These are phyloP conservation scores for Achlya flavicornis DNA, from an alignment of 2,888 invertebrate genomes.

Conservation along the genomic window DNA sequence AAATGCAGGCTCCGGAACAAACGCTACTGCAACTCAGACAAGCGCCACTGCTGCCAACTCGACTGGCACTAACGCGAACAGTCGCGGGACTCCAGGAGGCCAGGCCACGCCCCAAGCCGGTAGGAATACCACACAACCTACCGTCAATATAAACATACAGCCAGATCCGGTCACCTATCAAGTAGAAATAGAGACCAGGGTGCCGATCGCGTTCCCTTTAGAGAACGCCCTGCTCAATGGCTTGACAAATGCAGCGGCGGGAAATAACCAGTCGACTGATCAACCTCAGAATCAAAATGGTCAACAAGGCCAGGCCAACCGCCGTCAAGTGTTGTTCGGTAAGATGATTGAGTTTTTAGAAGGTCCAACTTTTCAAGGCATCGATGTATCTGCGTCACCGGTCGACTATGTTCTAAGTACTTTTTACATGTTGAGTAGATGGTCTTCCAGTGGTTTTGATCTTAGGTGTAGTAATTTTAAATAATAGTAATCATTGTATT, in stretches of 20 bases:
- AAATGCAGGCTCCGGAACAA: conserved; percentile 19
- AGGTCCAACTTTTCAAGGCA: conserved; percentile 13
- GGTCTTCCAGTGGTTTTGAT: conserved; percentile 15
- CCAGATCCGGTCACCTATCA: conserved; percentile 60
- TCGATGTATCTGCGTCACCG: conserved; percentile 17
- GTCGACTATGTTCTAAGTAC: conserved; percentile 12
- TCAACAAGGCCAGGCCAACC: conserved; percentile 34
- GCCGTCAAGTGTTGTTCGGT: conserved; percentile 56
- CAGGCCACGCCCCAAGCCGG: conserved; percentile 34
- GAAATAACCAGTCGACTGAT: conserved; percentile 22
- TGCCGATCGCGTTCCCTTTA: conserved; percentile 60
- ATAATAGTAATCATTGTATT: too few species aligned
- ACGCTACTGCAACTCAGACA: conserved; percentile 18
- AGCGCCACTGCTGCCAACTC: conserved; percentile 23
- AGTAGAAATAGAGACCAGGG: conserved; percentile 66
- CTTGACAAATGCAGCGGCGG: conserved; percentile 34
- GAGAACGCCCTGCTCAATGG: conserved; percentile 53
- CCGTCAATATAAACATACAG: conserved; percentile 49
- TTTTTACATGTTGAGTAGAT: conserved; percentile 15
- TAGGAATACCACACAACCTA: conserved; percentile 51
- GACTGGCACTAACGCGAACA: conserved; percentile 16
- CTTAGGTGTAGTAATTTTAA: background rate
- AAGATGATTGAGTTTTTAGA: conserved; percentile 31
- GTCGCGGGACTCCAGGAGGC: conserved; percentile 5
- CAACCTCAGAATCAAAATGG: conserved; percentile 21